phyloP scores from a whole-genome alignment of 2,888 invertebrate species.

The Fragum fragum region DNA sequence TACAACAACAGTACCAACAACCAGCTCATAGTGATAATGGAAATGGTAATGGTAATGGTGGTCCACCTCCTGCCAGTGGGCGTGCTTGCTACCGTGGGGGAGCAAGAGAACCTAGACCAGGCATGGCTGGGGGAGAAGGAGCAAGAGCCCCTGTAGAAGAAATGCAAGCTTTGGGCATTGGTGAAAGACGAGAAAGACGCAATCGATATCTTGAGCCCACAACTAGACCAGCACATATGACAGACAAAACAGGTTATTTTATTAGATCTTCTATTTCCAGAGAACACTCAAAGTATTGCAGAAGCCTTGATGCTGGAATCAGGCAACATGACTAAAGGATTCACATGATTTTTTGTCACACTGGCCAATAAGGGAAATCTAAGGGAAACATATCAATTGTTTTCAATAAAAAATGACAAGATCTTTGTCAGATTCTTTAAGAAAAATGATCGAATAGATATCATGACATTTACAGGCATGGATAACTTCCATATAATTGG shows the following conservation, averaged over 20 bases:
- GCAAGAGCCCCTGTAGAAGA: constrained; percentile 68
- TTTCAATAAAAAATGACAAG: too few relatives aligned
- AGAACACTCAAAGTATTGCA: too few relatives aligned
- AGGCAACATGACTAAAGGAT: too few relatives aligned
- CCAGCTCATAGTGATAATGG: background rate
- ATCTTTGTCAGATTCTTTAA: too few relatives aligned
- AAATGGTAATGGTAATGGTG: constrained; percentile 51
- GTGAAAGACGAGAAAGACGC: constrained; percentile 50
- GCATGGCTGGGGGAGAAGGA: constrained; percentile 70
- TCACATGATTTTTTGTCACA: too few relatives aligned
- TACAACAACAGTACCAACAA: background rate
- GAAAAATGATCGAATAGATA: too few relatives aligned
- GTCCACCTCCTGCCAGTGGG: constrained; percentile 77
- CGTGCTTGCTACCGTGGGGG: constrained; percentile 81
- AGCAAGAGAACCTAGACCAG: constrained; percentile 74
- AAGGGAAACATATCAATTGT: too few relatives aligned
- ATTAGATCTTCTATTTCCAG: constrained; percentile 56
- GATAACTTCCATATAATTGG: too few relatives aligned
- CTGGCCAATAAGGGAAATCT: too few relatives aligned
- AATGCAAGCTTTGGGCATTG: constrained; percentile 70
- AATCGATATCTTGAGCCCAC: constrained; percentile 64
- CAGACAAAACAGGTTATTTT: constrained; percentile 71
- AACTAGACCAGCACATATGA: constrained; percentile 76
- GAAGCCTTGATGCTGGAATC: too few relatives aligned
- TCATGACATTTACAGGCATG: too few relatives aligned